These are phyloP conservation scores for Augochlorella aurata DNA, from an alignment of 2,888 invertebrate species.

Conservation along the genomic window DNA sequence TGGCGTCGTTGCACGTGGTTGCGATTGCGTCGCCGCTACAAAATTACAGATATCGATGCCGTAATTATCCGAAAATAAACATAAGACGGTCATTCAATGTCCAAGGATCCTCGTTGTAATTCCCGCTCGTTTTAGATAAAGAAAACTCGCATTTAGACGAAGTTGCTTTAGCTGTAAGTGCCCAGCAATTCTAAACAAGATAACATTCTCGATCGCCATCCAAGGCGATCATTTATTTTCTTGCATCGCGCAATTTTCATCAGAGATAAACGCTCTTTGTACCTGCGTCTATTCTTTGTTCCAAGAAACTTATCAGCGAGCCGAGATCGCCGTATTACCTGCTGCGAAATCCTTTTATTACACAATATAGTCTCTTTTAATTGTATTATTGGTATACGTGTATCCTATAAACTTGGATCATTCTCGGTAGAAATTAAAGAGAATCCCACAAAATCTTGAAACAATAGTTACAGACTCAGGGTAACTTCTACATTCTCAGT, in stretches of 20 bases:
- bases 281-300: background rate
- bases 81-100: background rate
- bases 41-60: background rate
- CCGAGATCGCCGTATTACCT: background rate
- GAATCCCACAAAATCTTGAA: background rate
- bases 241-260: background rate
- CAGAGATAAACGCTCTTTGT: background rate
- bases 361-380: no score
- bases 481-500: no score
- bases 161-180: no score
- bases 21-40: background rate
- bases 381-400: background rate
- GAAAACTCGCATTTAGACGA: background rate
- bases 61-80: background rate
- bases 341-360: background rate
- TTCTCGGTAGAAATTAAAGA: background rate
- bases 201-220: background rate
- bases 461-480: no score
- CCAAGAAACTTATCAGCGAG: background rate
- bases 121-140: constrained; percentile 16
- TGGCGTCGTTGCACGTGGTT: background rate
- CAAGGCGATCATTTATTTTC: no score
- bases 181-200: no score
- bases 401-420: background rate
- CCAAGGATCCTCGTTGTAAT: background rate